Base-by-base conservation (phyloP, 2,888 invertebrate species). In the Lasioglossum pauxillum region DNA sequence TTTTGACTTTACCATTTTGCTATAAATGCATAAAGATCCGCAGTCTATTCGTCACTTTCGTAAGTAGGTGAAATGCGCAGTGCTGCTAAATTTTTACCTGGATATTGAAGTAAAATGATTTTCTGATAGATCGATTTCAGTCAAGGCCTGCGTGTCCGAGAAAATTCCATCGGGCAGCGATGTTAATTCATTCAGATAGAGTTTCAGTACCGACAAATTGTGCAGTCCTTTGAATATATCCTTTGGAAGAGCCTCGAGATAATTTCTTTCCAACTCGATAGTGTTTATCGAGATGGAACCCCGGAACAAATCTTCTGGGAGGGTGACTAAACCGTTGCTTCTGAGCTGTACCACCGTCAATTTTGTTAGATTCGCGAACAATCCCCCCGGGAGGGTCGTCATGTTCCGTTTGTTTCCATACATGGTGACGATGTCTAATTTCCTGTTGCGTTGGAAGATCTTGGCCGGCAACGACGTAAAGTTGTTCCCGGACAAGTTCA, bases 401-500 rank as follows among this genome's bases (percentile, higher is more conserved):
- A 98, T 93, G 83, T 96, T 94, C 41, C 93, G 89, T 67, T 92
- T 91, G 85, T 96, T 96, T 75, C 90, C 80, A 23, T 85, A 83
- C 10, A 94, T 46, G 31, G 82, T 84, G 14, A 97, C 95, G 23
- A 94, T 95, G 79, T 95, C 95, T 73, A 97, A 94, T 89, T 96
- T 95, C 35, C 94, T 94, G 91, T 96, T 97, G 82, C 96, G 95
- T 82, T 94, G 94, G 89, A 97, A 97, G 72, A 97, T 95, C 88
- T 96, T 96, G 81, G 95, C 95, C 5, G 97, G 97, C 80, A 98
- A 92, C n/a, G 96, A 94, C 8, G 96, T 95, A 88, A 97, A 97
- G 90, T 96, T 96, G 92, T 98, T 98, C n/a, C 96, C 96, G 93
- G 96, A 97, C 86, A 98, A 95, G 93, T 97, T 97, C 71, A 98